Evolutionary conservation across 2,888 invertebrate species (phyloP), one percentile per base, ranked within the genome.

Genomic region (Alcis repandata): DNA sequence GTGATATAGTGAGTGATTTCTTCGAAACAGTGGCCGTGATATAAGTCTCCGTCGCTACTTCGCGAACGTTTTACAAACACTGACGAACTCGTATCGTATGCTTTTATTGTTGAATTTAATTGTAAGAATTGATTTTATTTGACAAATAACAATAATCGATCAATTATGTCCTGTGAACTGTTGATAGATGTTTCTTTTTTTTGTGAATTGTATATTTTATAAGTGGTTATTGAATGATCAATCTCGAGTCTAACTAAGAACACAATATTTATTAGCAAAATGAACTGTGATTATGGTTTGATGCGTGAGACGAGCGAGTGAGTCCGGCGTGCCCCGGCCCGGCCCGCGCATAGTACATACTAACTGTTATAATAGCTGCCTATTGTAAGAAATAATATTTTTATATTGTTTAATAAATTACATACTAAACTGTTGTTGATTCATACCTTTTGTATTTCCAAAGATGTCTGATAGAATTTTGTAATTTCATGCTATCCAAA

Each of bases 331-430:
- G 33, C 15, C 32, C 15, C 15, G 49, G 1, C 32, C 27, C 27
- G 56, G 57, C 59, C 68, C 32, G 59, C 56, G 58, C 43, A 56
- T 48, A 40, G 53, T 61, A 56, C 66, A 53, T 60, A 69, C 49
- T 63, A 80, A 72, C 80, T 82, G 82, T 85, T 86, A 82, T 86
- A 84, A 82, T 82, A 80, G 76, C 83, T 84, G 83, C 80, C 83
- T 89, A 88, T 79, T 84, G 74, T 89, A 91, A 91, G 86, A 89
- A 87, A 88, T 85, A 76, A 89, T 92, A 92, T 92, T 92, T 92
- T 92, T 92, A 88, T 92, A 92, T 90, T 86, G 88, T 91, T 88
- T 87, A 85, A 89, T 90, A 87, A 90, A 91, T 84, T 90, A 89
- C 90, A 88, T 86, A 78, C 77, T 72, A 77, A 83, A 88, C 85